Evolutionary conservation across 2,797 vertebrate species (phyloP), one percentile per base, ranked within the genome.

Genomic region (Melanotaenia nigrans): DNA sequence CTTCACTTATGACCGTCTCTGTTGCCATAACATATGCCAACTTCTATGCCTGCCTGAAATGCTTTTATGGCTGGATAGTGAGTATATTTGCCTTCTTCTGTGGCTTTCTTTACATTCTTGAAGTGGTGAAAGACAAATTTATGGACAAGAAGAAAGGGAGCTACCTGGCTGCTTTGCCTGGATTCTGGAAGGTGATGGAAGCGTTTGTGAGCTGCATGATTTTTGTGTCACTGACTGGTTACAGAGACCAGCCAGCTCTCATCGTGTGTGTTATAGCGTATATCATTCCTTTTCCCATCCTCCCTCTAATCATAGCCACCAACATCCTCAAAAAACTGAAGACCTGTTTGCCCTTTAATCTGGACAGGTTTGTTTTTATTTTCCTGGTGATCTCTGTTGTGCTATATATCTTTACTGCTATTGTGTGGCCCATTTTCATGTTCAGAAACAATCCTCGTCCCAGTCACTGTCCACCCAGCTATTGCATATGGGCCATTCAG

Each of bases 141-240:
- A 0, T 89, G 73, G 69, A 95, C 56, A 63, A 80, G 82, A 1
- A 92, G 66, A 88, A 75, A 45, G 94, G 92, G 28, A 92, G 78
- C 61, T 96, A 96, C 83, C 86, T 96, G 36, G 91, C 94, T 10
- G 94, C 93, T 0, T 73, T 95, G 35, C 95, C 95, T 0, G 96
- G 96, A 11, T 94, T 96, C 77, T 90, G 93, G 42, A 96, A 97
- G 75, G 93, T 96, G 3, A 82, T 96, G 8, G 95, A 97, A 71
- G 92, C 94, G 38, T 96, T 95, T 0, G 88, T 96, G 68, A 95
- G 94, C 69, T 96, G 96, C 54, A 90, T 96, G 13, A 96, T 96
- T 84, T 95, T 95, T 62, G 66, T 91, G 20, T 95, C 93, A 38
- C 83, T 96, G 74, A 91, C 93, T 36, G 88, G 85, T 16, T 28